These are phyloP conservation scores for Suricata suricatta DNA, from an alignment of 2,113 vertebrate genomes.

Conservation along the genomic window DNA sequence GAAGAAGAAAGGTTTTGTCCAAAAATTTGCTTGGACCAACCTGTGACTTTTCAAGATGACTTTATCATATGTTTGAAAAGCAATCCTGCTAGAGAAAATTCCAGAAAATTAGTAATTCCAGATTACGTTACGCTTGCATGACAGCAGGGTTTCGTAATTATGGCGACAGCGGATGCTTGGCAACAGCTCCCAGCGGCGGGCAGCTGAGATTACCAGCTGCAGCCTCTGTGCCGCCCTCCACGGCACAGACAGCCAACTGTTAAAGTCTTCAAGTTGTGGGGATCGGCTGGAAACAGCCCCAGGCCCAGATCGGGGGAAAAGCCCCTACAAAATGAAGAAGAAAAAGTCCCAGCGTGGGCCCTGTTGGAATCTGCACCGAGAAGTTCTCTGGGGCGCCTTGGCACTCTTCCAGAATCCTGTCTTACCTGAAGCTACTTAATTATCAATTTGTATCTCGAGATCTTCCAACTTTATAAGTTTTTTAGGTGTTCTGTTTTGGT, in stretches of 20 bases:
- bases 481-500: neutral
- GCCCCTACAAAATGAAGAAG: neutral
- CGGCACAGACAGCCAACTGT: neutral
- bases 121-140: neutral
- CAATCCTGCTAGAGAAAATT: neutral
- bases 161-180: neutral
- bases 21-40: neutral
- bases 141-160: neutral
- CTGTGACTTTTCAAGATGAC: neutral
- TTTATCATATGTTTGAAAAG: neutral
- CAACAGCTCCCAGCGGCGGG: neutral
- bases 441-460: neutral
- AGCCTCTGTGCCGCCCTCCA: neutral
- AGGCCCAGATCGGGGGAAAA: neutral
- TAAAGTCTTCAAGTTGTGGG: neutral
- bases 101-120: neutral
- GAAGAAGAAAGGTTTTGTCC: neutral
- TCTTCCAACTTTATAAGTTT: neutral
- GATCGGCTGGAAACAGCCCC: neutral
- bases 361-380: neutral
- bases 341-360: neutral
- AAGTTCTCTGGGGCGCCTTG: neutral
- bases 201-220: neutral
- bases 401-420: neutral
- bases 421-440: neutral